A percentile compares a stretch with the other conserved stretches of the same genome.
Conservation (phyloP, 2,888 invertebrate genomes). For the Gandaritis pyraliata region DNA sequence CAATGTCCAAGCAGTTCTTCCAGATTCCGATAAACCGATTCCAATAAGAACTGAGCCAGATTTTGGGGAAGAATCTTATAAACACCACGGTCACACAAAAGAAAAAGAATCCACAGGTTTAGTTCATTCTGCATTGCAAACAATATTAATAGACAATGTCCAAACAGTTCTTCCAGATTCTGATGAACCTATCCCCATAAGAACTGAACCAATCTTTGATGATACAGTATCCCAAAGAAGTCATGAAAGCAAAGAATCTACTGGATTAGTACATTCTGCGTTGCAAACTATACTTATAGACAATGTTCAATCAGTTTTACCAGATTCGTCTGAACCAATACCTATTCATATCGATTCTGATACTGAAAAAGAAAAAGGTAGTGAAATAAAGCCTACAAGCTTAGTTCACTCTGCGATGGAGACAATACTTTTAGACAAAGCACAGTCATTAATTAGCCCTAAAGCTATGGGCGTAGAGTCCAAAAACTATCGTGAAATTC, state of each 20-base stretch:
- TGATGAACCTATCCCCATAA: conserved; percentile 34
- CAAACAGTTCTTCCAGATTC: conserved; percentile 41
- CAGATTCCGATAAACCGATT: conserved; percentile 36
- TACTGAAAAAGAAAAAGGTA: conserved; percentile 13
- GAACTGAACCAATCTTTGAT: conserved; percentile 19
- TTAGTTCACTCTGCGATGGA: conserved; percentile 63
- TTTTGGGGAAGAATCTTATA: conserved; percentile 18
- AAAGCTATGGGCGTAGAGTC: conserved; percentile 19
- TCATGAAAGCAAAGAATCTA: conserved; percentile 40
- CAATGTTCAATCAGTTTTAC: conserved; percentile 63
- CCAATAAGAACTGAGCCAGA: conserved; percentile 28
- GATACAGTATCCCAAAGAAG: conserved; percentile 14
- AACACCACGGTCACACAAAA: conserved; percentile 20
- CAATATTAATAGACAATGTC: conserved; percentile 43
- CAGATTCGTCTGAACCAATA: conserved; percentile 31
- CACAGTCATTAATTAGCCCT: conserved; percentile 19
- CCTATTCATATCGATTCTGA: conserved; percentile 20
- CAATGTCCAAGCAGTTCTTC: conserved; percentile 43
- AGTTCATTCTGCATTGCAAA: conserved; percentile 38
- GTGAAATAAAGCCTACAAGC: conserved; percentile 43
- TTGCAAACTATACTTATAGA: conserved; percentile 81
- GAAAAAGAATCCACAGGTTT: conserved; percentile 42
- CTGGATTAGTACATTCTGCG: conserved; percentile 71
- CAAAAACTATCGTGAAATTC: conserved; percentile 3
- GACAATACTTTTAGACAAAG: conserved; percentile 28